Evolutionary conservation across 2,113 vertebrate species (phyloP).

Genomic region (Leptobrachium leishanense): DNA sequence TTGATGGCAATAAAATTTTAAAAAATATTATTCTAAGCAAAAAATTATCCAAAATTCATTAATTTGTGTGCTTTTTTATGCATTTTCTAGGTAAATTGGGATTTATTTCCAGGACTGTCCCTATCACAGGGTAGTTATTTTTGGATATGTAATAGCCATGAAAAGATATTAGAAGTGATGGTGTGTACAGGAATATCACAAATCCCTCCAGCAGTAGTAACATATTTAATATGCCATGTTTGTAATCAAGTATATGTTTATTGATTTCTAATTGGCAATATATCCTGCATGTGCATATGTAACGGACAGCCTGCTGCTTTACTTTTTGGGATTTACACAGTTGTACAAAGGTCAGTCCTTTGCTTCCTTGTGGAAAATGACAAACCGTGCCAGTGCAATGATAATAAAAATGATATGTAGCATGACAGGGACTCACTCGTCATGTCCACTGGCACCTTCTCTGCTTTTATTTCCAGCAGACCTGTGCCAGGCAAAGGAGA

Average conservation of each 20-base stretch:
- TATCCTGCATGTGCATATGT: neutral
- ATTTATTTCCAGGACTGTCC: too few species aligned
- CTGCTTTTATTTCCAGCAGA: slow-evolving; percentile 24
- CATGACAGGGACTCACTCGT: slow-evolving; percentile 12
- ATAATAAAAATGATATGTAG: slow-evolving; percentile 1
- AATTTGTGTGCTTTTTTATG: too few species aligned
- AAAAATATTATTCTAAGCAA: too few species aligned
- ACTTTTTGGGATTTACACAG: neutral
- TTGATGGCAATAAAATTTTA: too few species aligned
- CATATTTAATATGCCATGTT: too few species aligned
- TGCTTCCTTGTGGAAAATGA: neutral
- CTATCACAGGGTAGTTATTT: too few species aligned
- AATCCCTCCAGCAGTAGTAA: too few species aligned
- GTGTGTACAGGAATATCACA: too few species aligned
- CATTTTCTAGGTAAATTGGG: too few species aligned
- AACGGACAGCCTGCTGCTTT: neutral
- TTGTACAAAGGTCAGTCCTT: slow-evolving; percentile 11
- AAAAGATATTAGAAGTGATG: too few species aligned
- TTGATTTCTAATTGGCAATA: neutral
- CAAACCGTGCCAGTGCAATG: slow-evolving; percentile 15
- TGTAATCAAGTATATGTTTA: neutral
- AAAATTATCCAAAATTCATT: too few species aligned
- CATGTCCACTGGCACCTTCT: slow-evolving; percentile 14
- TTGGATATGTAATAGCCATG: too few species aligned
- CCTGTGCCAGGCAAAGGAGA: slow-evolving; percentile 13